Evolutionary conservation across 2,888 invertebrate species (phyloP).

Genomic region (Octonoba sinensis): DNA sequence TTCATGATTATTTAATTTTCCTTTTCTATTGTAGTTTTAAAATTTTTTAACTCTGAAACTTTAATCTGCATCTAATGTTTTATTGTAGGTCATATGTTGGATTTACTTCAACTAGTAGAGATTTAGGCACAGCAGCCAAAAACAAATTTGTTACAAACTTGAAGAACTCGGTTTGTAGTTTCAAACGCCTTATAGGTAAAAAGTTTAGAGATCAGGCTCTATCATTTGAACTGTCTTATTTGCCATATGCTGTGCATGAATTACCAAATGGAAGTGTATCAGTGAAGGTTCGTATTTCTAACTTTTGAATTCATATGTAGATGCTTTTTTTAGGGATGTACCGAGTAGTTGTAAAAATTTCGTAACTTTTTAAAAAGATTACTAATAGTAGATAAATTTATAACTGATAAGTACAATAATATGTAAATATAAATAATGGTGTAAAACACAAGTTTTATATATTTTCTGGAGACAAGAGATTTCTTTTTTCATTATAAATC

Average conservation of each 20-base stretch:
- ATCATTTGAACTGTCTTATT: conserved; percentile 83
- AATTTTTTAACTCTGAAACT: background rate
- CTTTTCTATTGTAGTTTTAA: background rate
- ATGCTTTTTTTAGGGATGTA: background rate
- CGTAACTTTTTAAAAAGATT: background rate
- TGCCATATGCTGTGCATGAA: conserved; percentile 85
- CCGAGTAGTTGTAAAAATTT: no score
- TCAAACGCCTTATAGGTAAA: conserved; percentile 93
- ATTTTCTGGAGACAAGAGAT: no score
- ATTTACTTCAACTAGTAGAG: conserved; percentile 91
- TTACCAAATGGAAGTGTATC: conserved; percentile 85
- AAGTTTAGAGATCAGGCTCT: conserved; percentile 80
- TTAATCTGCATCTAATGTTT: background rate
- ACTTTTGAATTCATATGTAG: background rate
- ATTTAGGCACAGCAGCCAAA: conserved; percentile 95
- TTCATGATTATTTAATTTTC: no score
- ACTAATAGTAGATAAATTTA: no score
- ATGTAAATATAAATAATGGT: no score
- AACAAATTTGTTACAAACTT: conserved; percentile 97
- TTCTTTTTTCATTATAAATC: no score
- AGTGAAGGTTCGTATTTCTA: conserved; percentile 53
- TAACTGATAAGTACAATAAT: no score
- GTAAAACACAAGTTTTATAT: background rate
- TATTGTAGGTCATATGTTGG: conserved; percentile 90
- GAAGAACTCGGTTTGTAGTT: conserved; percentile 94